Evolutionary conservation across 2,797 vertebrate species (phyloP), one percentile per base, ranked within the genome.

Genomic region (Toxotes lorentzi): DNA sequence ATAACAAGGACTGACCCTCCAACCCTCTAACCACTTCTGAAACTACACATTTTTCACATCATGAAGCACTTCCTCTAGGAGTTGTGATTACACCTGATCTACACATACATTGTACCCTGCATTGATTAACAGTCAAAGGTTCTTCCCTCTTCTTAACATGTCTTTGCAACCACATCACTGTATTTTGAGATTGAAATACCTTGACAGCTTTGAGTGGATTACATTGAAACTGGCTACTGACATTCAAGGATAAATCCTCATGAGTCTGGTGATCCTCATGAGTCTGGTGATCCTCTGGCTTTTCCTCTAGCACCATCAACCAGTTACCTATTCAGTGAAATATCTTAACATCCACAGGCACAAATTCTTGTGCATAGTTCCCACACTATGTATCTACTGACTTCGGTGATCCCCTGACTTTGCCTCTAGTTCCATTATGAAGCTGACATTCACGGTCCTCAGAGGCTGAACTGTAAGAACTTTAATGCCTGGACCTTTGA

Each of bases 1-100:
- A 81, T 63, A 76, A n/a, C 35, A 24, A 83, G 68, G 85, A 48
- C 30, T 82, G 65, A 76, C 78, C 80, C 62, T 73, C 9, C 38
- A 64, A 83, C 60, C 78, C 56, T 74, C 16, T 82, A 84, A 88
- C 77, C 32, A 48, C 63, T 82, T 45, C 59, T 38, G 57, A 70
- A 87, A 70, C 70, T 35, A 51, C 54, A 78, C 41, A 64, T 69
- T 76, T 78, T 79, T 58, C 40, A 72, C 53, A 59, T 58, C 21
- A 27, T 35, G 60, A 79, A 79, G 85, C 65, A 34, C n/a, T 43
- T 84, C 50, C 58, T 81, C 11, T 9, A 41, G 40, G 70, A 82
- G 51, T 34, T 79, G n/a, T 57, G 75, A 76, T 70, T 70, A 53
- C 59, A 83, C 70, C 53, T 45, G 69, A 76, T 60, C 58, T 41